A percentile compares a stretch with the other conserved stretches of the same genome.
phyloP scores from a whole-genome alignment of 2,888 invertebrate genomes.

The Thereva unica region DNA sequence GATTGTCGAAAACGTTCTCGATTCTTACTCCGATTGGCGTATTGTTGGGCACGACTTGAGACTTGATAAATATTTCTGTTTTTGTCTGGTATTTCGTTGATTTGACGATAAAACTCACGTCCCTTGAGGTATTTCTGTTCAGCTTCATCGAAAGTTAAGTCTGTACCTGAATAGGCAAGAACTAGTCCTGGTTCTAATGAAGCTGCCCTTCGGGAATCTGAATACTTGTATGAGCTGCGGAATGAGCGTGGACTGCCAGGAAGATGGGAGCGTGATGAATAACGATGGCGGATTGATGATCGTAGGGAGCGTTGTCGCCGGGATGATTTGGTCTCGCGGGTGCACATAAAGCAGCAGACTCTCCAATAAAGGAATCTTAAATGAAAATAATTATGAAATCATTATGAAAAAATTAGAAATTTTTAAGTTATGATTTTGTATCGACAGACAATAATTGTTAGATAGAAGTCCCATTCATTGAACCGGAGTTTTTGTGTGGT shows the following conservation, averaged over 20 bases:
- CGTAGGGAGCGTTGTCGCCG: conserved; percentile 60
- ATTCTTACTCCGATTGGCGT: conserved; percentile 51
- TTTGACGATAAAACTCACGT: conserved; percentile 1
- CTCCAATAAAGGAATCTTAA: conserved; percentile 88
- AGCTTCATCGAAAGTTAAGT: conserved; percentile 58
- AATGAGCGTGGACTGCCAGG: conserved; percentile 63
- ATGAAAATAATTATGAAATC: conserved; percentile 69
- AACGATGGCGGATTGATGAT: conserved; percentile 53
- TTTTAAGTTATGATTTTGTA: not conserved
- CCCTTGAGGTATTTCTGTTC: not conserved
- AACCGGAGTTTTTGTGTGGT: too few species aligned
- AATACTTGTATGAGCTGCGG: conserved; percentile 65
- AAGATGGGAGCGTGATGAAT: conserved; percentile 58
- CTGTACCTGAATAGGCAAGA: conserved; percentile 75
- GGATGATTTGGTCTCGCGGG: conserved; percentile 65
- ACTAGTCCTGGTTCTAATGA: conserved; percentile 60
- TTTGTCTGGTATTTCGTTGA: conserved; percentile 1
- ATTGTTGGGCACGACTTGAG: conserved; percentile 43
- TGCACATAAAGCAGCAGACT: conserved; percentile 88
- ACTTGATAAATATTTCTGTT: not conserved
- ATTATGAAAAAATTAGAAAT: not conserved
- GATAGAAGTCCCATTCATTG: too few species aligned
- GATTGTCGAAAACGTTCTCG: conserved; percentile 47
- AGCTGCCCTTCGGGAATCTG: conserved; percentile 66
- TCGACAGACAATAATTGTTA: too few species aligned